Evolutionary conservation across 1,140 invertebrate genomes (phyloP), one percentile per base, ranked within the genome.

Genomic region (Limonius californicus): DNA sequence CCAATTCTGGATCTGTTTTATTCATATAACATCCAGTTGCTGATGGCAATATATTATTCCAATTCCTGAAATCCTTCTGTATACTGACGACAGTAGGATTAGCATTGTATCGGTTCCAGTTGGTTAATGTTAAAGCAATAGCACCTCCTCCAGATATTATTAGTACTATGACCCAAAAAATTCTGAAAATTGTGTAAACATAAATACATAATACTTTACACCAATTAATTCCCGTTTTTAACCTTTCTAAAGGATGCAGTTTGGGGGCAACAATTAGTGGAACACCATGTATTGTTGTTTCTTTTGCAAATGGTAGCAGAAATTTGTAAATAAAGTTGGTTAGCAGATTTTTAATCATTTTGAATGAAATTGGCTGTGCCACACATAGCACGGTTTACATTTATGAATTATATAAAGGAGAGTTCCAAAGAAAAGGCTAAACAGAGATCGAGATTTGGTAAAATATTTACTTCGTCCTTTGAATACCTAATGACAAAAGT

Each of bases 21-120:
- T 80, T 69, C 50, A 72, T 55, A 57, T 77, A 73, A 68, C 83
- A 84, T 45, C 77, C 76, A 0, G 83, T 85, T 8, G 80, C 70
- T 2, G 78, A 79, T 1, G 82, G 81, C 69, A 84, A 77, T n/a
- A 75, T 74, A 65, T 80, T 82, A 53, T 76, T 72, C 84, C 84
- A 86, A 45, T 78, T 79, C 21, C 84, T 71, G 66, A 79, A 85
- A 71, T 86, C 80, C 67, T 84, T 85, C 65, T 85, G 79, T 59
- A 85, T 69, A 0, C 83, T 82, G 11, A 85, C 79, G 0, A 86
- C 83, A 0, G 83, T 85, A 0, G 84, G 83, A 68, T 81, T 84
- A 12, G 79, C 80, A 16, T 72, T 76, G 71, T 80, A 86, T 8
- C 83, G 62, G 43, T 78, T 76, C 75, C 78, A 79, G 61, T 82